These are phyloP conservation scores for Heliconius hortense DNA, from an alignment of 2,888 invertebrate genomes.

Conservation along the genomic window DNA sequence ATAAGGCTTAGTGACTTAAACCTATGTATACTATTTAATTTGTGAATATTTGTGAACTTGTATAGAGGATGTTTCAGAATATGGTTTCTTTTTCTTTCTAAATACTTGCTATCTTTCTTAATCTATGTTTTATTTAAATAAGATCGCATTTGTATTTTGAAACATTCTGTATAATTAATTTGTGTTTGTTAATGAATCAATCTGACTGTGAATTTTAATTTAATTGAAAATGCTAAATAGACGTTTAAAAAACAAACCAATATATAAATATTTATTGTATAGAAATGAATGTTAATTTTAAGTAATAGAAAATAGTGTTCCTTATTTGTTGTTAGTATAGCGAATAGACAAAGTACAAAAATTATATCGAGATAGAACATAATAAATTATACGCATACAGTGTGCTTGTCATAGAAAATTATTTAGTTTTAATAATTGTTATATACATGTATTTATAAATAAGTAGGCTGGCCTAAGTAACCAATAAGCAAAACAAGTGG, in stretches of 20 bases:
- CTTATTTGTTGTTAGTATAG: not conserved
- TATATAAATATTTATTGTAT: slow-evolving; percentile 15
- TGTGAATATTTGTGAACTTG: slow-evolving; percentile 8
- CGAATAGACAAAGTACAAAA: slow-evolving; percentile 7
- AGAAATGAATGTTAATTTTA: not conserved
- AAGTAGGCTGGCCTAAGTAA: not conserved
- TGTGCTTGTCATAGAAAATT: not conserved
- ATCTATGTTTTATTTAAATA: not conserved
- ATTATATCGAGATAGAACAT: slow-evolving; percentile 1
- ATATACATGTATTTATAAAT: not conserved
- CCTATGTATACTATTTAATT: slow-evolving; percentile 19
- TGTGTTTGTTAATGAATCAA: not conserved
- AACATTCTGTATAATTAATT: not conserved
- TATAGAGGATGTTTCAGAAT: slow-evolving; percentile 7
- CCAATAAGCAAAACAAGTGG: not conserved
- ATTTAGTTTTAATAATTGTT: not conserved
- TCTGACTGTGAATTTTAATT: slow-evolving; percentile 5
- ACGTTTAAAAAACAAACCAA: not conserved
- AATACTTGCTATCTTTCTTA: not conserved
- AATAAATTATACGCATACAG: slow-evolving; percentile 7
- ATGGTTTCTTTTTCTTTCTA: not conserved
- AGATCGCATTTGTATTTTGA: not conserved
- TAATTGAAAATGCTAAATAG: slow-evolving; percentile 2
- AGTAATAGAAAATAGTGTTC: not conserved
- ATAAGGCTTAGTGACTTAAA: slow-evolving; percentile 40